These are phyloP conservation scores for Chrosomus eos DNA, from an alignment of 2,797 vertebrate species.

Conservation along the genomic window DNA sequence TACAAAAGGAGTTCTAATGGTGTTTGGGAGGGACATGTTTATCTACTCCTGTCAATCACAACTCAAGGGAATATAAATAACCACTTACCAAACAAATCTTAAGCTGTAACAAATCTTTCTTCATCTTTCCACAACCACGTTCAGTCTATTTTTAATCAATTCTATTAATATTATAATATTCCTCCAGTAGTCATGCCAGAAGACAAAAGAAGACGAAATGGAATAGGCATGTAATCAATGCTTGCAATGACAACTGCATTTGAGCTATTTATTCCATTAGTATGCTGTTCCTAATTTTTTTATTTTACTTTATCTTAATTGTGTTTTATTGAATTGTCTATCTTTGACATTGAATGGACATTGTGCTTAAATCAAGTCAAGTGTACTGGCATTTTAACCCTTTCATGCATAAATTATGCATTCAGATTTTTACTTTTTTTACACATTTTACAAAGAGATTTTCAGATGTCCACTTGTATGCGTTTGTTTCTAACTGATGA, in stretches of 20 bases:
- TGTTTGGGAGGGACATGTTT: background rate
- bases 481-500: too few relatives aligned
- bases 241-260: background rate
- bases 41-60: conserved; percentile 1
- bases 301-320: background rate
- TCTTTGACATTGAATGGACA: background rate
- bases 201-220: background rate
- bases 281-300: background rate
- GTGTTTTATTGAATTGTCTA: background rate
- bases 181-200: background rate
- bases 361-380: background rate
- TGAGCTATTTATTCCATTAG: background rate
- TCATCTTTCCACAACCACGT: background rate
- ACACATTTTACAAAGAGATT: background rate
- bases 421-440: background rate
- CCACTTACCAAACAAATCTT: background rate
- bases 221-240: background rate
- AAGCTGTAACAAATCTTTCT: background rate
- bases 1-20: background rate
- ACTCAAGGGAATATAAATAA: background rate
- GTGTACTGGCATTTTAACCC: background rate
- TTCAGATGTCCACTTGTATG: background rate
- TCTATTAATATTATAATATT: background rate
- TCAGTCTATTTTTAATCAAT: too few relatives aligned
- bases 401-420: background rate